These are phyloP conservation scores for Hiodon alosoides DNA, from an alignment of 2,113 vertebrate genomes.

Conservation along the genomic window DNA sequence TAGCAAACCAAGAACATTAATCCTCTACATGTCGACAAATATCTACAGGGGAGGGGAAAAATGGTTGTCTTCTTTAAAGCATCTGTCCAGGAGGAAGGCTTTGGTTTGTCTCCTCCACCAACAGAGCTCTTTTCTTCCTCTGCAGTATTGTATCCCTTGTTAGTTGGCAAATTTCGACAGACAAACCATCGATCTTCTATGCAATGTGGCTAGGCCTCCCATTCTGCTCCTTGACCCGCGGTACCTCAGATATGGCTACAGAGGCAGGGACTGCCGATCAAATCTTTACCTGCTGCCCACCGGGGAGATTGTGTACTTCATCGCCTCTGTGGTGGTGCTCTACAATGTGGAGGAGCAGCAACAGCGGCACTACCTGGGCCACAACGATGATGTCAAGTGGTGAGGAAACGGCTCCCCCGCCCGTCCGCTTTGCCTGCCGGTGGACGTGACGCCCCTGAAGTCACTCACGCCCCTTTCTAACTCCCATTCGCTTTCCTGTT, in stretches of 20 bases:
- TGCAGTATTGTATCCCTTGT: too few species aligned
- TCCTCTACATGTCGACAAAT: too few species aligned
- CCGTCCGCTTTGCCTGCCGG: background rate
- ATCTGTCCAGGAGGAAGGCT: too few species aligned
- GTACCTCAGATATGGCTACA: constrained; percentile 74
- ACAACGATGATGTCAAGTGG: constrained; percentile 90
- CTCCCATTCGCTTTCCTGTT: background rate
- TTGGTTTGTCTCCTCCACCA: too few species aligned
- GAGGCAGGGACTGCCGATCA: constrained; percentile 79
- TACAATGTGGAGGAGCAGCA: constrained; percentile 82
- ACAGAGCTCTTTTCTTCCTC: too few species aligned
- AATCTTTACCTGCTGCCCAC: constrained; percentile 86
- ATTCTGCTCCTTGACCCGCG: constrained; percentile 27
- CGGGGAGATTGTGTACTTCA: constrained; percentile 85
- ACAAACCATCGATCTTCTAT: background rate
- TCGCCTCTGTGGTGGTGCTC: constrained; percentile 80
- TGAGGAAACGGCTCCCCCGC: constrained; percentile 41
- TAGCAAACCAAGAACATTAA: too few species aligned
- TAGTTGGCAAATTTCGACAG: too few species aligned
- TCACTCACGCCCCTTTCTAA: background rate
- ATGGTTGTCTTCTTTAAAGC: too few species aligned
- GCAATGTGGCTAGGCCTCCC: background rate
- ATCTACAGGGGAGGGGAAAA: too few species aligned
- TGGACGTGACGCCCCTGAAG: background rate
- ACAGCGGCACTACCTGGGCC: constrained; percentile 85